A percentile compares a stretch with the other conserved stretches of the same genome.
Evolutionary conservation across 2,797 vertebrate species (phyloP).

Genomic region (Cuculus canorus): DNA sequence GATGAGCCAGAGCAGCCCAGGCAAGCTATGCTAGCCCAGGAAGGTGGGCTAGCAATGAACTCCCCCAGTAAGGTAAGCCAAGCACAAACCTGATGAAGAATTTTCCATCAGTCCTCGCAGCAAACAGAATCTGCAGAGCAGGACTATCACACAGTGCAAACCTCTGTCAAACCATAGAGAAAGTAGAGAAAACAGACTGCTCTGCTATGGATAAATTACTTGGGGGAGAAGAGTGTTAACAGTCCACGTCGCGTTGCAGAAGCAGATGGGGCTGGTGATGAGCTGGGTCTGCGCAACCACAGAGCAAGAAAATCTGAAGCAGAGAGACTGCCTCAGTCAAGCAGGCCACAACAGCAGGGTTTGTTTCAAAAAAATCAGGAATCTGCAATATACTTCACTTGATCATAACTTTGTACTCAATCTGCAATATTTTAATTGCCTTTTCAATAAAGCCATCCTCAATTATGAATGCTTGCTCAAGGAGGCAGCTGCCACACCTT

Average conservation of each 20-base stretch:
- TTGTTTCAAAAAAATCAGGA: background rate
- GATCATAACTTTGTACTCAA: background rate
- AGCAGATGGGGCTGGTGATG: background rate
- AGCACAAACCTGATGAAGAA: background rate
- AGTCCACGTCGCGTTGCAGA: background rate
- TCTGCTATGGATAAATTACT: background rate
- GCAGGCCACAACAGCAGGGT: background rate
- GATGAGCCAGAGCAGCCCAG: background rate
- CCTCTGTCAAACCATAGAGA: background rate
- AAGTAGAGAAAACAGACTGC: background rate
- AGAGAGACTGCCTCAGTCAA: background rate
- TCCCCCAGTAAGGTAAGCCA: background rate
- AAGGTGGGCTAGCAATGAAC: background rate
- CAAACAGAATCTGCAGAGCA: background rate
- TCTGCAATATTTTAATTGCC: slow-evolving; percentile 18
- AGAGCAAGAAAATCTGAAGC: background rate
- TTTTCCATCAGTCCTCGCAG: background rate
- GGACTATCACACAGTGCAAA: background rate
- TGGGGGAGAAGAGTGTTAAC: background rate
- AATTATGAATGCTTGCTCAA: background rate
- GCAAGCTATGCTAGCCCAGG: background rate
- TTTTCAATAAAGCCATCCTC: background rate
- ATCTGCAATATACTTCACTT: background rate
- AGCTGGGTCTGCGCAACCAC: background rate
- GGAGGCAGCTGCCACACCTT: slow-evolving; percentile 22